These are phyloP conservation scores for Hoplostethus atlanticus DNA, from an alignment of 2,797 vertebrate species.

Conservation along the genomic window DNA sequence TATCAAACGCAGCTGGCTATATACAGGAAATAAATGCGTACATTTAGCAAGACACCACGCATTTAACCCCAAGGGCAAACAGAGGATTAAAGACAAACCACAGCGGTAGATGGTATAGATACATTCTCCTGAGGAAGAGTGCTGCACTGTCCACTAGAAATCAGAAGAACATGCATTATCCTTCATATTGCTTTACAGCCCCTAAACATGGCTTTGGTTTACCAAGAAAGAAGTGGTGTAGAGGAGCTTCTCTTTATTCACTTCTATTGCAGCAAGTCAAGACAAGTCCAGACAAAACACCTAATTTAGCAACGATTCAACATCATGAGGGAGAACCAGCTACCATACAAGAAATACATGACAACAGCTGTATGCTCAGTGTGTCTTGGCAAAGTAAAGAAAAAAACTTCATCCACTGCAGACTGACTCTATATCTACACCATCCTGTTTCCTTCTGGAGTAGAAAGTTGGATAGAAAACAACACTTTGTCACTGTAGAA, in stretches of 20 bases:
- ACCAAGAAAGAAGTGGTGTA: constrained; percentile 43
- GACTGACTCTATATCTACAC: constrained; percentile 25
- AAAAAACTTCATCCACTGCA: constrained; percentile 30
- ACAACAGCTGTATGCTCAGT: constrained; percentile 1
- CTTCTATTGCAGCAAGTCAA: constrained; percentile 22
- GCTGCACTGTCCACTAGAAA: neutral
- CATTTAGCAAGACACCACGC: constrained; percentile 21
- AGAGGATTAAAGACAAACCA: neutral
- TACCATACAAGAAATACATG: constrained; percentile 15
- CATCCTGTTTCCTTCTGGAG: constrained; percentile 7
- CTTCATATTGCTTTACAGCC: constrained; percentile 11
- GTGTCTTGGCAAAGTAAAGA: constrained; percentile 1
- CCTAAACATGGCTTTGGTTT: constrained; percentile 67
- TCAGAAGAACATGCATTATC: neutral
- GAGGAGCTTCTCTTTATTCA: constrained; percentile 27
- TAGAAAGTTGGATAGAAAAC: constrained; percentile 14
- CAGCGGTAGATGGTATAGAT: neutral
- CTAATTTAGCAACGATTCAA: constrained; percentile 4
- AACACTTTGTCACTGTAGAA: constrained; percentile 23
- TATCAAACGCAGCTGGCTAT: constrained; percentile 50
- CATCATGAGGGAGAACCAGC: neutral
- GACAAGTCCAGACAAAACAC: constrained; percentile 21
- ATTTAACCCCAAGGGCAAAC: constrained; percentile 3
- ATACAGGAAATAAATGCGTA: constrained; percentile 15
- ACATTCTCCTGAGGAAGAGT: constrained; percentile 46